Conservation (phyloP, 2,888 invertebrate genomes). For the Sinopyrophorus schimmeli region DNA sequence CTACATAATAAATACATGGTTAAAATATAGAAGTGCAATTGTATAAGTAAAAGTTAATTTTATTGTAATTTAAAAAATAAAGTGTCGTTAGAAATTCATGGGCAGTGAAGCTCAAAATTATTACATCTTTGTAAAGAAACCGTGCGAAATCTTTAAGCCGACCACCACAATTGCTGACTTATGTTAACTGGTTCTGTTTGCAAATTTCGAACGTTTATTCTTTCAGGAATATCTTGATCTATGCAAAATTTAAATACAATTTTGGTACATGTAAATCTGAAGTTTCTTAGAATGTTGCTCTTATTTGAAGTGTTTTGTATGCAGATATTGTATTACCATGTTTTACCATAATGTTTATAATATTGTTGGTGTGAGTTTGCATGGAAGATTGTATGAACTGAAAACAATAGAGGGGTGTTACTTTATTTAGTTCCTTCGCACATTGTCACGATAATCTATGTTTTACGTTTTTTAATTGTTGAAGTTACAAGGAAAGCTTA, state of each 20-base stretch:
- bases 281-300: conserved; percentile 40
- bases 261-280: conserved; percentile 51
- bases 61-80: too few species aligned
- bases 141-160: conserved; percentile 36
- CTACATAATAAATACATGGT: too few species aligned
- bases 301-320: conserved; percentile 43
- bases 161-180: conserved; percentile 29
- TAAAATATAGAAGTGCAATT: too few species aligned
- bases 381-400: conserved; percentile 30
- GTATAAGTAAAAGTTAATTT: too few species aligned
- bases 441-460: too few species aligned
- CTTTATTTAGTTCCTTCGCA: conserved; percentile 29
- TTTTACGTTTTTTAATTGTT: too few species aligned
- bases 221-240: conserved; percentile 41
- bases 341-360: conserved; percentile 49
- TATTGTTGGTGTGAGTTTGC: conserved; percentile 44
- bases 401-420: conserved; percentile 50
- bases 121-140: conserved; percentile 38
- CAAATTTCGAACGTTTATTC: conserved; percentile 41
- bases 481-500: too few species aligned
- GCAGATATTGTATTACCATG: conserved; percentile 45
- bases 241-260: conserved; percentile 51
- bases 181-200: conserved; percentile 42
- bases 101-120: conserved; percentile 37
- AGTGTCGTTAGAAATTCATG: conserved; percentile 34